Base-by-base conservation (phyloP, 53 echinoderm and acorn worm genomes). In the Echinometra lucunter region DNA sequence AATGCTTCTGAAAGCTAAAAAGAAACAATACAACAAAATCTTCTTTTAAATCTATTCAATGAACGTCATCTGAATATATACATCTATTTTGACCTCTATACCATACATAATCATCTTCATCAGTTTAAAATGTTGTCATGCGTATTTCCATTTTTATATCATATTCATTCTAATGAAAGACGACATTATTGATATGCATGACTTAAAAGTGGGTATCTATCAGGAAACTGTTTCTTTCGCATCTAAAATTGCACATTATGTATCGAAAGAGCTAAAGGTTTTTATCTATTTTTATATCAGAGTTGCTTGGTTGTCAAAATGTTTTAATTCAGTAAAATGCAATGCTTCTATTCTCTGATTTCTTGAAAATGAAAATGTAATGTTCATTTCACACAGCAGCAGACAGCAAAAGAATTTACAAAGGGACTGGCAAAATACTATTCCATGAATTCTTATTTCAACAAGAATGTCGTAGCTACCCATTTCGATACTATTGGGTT, bases 221-320 rank as follows among this genome's bases (percentile, higher is more conserved):
- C 40, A 47, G 25, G 10, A 83, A 83, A 85, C 15, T 12, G 30
- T 28, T 85, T 85, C 85, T 49, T 49, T 85, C 82, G 53, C 85
- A 47, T 47, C 85, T 85, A 53, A 85, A 85, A 85, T 85, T 85
- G 85, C 85, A 85, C 85, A 85, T 85, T 49, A 47, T 85, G n/a
- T 85, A 85, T 45, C 49, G 45, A 49, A 30, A 49, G 30, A 85
- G 30, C 47, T 78, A 12, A 72, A 72, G 35, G 72, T 72, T 34
- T 72, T 63, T 6, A 63, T 10, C 23, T 0, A 78, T 78, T 42
- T 78, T 6, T 42, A 6, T 18, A 17, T 6, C 18, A 21, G 42
- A 85, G n/a, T 85, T 85, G 85, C 23, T 47, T 53, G 30, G 28
- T 47, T 85, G 85, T 49, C 25, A 85, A 72, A 72, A 32, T 28